Percentiles rank a stretch among this genome's conserved stretches.
These are phyloP conservation scores for Galaxias olidus DNA, from an alignment of 2,797 vertebrate species.

Conservation along the genomic window DNA sequence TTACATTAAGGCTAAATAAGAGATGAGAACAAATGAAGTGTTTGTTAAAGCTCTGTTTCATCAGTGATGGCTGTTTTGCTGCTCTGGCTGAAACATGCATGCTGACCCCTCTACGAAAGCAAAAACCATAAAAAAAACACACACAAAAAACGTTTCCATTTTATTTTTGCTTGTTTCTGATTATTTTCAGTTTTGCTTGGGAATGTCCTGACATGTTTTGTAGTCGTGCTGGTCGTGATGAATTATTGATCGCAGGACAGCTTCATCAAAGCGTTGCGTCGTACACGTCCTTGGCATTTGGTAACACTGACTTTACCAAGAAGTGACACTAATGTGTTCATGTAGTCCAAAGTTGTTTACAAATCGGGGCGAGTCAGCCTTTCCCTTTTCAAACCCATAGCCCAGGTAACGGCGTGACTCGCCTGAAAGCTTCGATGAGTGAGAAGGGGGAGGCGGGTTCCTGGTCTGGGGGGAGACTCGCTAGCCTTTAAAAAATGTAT, in stretches of 20 bases:
- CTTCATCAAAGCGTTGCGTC: slow-evolving; percentile 71
- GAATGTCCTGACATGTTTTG: slow-evolving; percentile 74
- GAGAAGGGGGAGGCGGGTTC: slow-evolving; percentile 31
- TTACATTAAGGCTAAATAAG: slow-evolving; percentile 66
- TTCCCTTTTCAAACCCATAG: slow-evolving; percentile 64
- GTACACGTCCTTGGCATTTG: slow-evolving; percentile 78
- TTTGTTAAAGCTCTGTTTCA: slow-evolving; percentile 29
- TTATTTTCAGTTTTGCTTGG: slow-evolving; percentile 53
- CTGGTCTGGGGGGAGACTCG: slow-evolving; percentile 49
- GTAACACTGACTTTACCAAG: slow-evolving; percentile 76
- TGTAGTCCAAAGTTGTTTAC: slow-evolving; percentile 82
- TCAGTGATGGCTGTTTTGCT: slow-evolving; percentile 20
- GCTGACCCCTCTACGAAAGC: slow-evolving; percentile 67
- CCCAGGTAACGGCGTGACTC: slow-evolving; percentile 73
- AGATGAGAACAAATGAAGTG: slow-evolving; percentile 77
- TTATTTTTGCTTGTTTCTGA: slow-evolving; percentile 44
- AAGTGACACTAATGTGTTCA: slow-evolving; percentile 81
- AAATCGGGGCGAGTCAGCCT: slow-evolving; percentile 78
- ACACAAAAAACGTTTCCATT: slow-evolving; percentile 51
- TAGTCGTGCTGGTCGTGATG: slow-evolving; percentile 72
- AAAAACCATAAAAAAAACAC: slow-evolving; percentile 70
- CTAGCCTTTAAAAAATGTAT: slow-evolving; percentile 85
- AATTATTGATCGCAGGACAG: slow-evolving; percentile 80
- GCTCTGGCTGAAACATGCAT: slow-evolving; percentile 55
- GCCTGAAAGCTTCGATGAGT: slow-evolving; percentile 68